Evolutionary conservation across 2,797 vertebrate species (phyloP).

Genomic region (Chaetophractus vellerosus): DNA sequence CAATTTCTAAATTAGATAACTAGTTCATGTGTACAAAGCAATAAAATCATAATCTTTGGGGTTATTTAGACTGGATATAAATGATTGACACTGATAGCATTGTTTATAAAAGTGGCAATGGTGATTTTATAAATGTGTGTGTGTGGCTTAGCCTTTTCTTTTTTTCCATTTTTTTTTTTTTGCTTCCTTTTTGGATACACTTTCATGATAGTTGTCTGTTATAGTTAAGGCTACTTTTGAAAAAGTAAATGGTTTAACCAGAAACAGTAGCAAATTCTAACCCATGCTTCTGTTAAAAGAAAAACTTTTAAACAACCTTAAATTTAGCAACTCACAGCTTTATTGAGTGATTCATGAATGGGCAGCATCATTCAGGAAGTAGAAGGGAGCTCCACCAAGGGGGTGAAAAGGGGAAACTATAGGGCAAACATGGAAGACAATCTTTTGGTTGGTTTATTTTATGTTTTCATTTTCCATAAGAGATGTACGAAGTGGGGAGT

Average conservation of each 20-base stretch:
- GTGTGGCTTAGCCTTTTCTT: not conserved
- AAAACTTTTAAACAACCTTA: no score
- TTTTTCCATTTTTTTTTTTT: not conserved
- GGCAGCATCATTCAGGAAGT: no score
- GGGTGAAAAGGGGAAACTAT: no score
- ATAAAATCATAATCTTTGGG: not conserved
- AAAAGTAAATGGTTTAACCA: not conserved
- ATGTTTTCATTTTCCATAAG: no score
- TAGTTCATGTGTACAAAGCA: not conserved
- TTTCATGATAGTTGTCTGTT: not conserved
- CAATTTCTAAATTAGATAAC: not conserved
- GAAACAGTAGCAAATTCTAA: not conserved
- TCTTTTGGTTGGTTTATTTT: no score
- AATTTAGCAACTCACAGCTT: no score
- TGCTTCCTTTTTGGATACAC: not conserved
- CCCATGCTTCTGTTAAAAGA: no score
- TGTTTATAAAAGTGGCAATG: not conserved
- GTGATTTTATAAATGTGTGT: not conserved
- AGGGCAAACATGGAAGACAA: no score
- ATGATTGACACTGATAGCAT: not conserved
- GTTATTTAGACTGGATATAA: not conserved
- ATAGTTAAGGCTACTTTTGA: not conserved
- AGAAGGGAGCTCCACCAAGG: no score
- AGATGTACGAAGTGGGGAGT: no score
- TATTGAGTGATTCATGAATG: no score